Conservation (phyloP, 2,113 vertebrate genomes). For the Sterna hirundo region DNA sequence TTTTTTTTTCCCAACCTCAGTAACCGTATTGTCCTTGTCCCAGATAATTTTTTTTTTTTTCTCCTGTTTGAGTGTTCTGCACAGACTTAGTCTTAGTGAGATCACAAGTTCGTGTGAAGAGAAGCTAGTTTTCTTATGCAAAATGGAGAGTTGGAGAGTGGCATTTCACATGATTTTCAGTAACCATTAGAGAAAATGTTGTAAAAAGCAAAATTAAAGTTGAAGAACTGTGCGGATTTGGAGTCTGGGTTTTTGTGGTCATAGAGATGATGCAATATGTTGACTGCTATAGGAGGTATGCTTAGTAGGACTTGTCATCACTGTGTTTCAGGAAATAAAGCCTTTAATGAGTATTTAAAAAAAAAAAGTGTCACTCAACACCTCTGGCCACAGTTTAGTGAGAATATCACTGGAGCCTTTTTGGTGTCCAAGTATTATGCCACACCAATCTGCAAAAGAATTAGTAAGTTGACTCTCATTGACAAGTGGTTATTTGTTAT, state of each 20-base stretch:
- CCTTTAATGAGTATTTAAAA: not conserved
- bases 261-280: not conserved
- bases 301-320: not conserved
- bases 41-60: not conserved
- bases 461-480: not conserved
- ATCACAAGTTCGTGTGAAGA: not conserved
- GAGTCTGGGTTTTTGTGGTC: not conserved
- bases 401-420: not conserved
- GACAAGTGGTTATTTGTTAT: not conserved
- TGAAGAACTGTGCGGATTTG: not conserved
- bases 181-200: not conserved
- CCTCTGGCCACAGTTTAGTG: not conserved
- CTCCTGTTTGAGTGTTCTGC: not conserved
- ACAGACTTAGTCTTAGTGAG: not conserved
- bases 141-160: not conserved
- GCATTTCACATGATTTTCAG: not conserved
- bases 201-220: not conserved
- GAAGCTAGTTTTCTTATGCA: not conserved
- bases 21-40: not conserved
- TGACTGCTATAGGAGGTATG: not conserved
- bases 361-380: not conserved
- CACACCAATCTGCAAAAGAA: not conserved
- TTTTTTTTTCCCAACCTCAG: not conserved
- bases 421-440: not conserved
- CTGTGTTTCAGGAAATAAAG: not conserved